Conservation (phyloP, 2,888 invertebrate genomes). For the Pasiphila rectangulata region DNA sequence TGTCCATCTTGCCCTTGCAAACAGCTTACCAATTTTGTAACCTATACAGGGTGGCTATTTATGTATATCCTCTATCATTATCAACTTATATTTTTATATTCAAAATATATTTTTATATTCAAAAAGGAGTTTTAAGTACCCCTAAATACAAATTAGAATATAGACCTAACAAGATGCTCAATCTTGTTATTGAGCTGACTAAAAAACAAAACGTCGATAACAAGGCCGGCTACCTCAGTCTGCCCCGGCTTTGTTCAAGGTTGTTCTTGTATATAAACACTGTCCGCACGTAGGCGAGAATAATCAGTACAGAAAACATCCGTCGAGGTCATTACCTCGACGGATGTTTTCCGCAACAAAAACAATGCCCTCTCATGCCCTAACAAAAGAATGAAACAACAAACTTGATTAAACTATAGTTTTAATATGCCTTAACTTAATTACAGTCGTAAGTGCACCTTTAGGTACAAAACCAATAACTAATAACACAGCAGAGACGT, state of each 20-base stretch:
- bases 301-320: slow-evolving; percentile 33
- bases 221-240: slow-evolving; percentile 57
- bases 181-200: slow-evolving; percentile 12
- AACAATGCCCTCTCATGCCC: slow-evolving; percentile 8
- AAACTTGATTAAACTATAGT: slow-evolving; percentile 24
- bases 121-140: too few species aligned
- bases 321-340: too few species aligned
- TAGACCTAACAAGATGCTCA: background rate
- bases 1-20: too few species aligned
- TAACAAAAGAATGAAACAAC: slow-evolving; percentile 11
- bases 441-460: slow-evolving; percentile 67
- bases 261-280: slow-evolving; percentile 77
- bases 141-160: too few species aligned
- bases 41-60: too few species aligned
- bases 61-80: too few species aligned
- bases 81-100: too few species aligned
- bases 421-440: slow-evolving; percentile 47
- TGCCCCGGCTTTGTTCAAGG: slow-evolving; percentile 54
- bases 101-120: too few species aligned
- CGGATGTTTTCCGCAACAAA: slow-evolving; percentile 32
- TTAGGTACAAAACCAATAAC: slow-evolving; percentile 61
- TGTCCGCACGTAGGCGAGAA: slow-evolving; percentile 23
- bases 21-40: slow-evolving; percentile 12
- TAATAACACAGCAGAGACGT: slow-evolving; percentile 72
- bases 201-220: slow-evolving; percentile 25